Evolutionary conservation across 2,113 vertebrate genomes (phyloP).

Genomic region (Pseudois nayaur): DNA sequence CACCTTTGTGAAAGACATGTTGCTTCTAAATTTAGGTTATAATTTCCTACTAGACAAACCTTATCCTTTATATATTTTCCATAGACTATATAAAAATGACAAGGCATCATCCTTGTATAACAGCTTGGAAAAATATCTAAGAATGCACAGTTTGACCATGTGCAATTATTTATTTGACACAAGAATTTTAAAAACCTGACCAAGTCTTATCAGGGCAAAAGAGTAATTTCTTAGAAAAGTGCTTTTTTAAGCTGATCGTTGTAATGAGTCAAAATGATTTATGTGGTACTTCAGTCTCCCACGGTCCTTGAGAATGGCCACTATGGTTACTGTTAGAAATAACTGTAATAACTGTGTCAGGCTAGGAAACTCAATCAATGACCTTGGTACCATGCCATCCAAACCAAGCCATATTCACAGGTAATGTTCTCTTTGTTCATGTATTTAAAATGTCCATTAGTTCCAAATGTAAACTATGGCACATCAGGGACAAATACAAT

Average conservation of each 20-base stretch:
- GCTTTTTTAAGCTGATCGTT: neutral
- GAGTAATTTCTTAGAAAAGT: neutral
- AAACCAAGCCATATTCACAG: neutral
- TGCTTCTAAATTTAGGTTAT: neutral
- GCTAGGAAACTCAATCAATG: neutral
- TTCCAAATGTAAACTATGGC: neutral
- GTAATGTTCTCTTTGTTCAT: neutral
- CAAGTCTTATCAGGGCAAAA: neutral
- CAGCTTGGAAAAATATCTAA: neutral
- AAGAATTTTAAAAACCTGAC: neutral
- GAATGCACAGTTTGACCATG: neutral
- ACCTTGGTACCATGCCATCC: neutral
- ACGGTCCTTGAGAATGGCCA: neutral
- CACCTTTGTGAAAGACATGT: neutral
- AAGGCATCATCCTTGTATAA: neutral
- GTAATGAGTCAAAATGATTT: neutral
- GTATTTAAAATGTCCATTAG: neutral
- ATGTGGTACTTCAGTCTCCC: neutral
- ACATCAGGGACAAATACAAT: neutral
- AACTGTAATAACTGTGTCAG: neutral
- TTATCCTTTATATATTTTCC: neutral
- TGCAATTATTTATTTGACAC: neutral
- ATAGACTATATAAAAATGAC: neutral
- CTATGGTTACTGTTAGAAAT: neutral
- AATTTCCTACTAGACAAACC: neutral